Evolutionary conservation across 2,113 vertebrate species (phyloP).

Genomic region (Aegithalos caudatus): DNA sequence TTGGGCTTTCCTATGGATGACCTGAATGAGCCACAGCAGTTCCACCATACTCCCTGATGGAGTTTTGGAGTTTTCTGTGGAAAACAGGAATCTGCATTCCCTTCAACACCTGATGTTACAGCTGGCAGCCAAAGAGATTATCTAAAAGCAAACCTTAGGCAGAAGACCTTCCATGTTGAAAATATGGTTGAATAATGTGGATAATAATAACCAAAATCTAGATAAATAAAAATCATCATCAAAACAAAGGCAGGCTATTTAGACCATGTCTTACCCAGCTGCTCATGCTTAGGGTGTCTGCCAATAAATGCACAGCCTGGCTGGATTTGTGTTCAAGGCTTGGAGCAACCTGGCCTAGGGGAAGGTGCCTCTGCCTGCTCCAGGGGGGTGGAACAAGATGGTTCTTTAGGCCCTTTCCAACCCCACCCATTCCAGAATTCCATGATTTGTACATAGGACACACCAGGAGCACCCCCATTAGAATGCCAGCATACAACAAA

Average conservation of each 20-base stretch:
- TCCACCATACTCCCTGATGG: background rate
- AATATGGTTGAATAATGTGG: fast-evolving
- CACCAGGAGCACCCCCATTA: background rate
- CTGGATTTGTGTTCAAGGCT: background rate
- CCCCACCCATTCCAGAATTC: background rate
- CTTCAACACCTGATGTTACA: background rate
- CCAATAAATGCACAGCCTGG: background rate
- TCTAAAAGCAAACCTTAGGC: background rate
- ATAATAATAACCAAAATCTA: background rate
- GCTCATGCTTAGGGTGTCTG: background rate
- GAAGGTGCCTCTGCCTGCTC: background rate
- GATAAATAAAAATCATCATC: background rate
- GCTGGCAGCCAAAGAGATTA: background rate
- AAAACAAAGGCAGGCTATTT: background rate
- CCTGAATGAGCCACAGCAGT: background rate
- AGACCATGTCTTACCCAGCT: fast-evolving
- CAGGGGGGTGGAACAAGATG: background rate
- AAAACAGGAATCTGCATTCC: background rate
- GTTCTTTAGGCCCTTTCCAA: background rate
- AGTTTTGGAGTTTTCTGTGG: background rate
- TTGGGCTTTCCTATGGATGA: background rate
- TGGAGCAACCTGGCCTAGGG: no score
- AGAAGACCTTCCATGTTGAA: background rate
- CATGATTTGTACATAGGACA: background rate
- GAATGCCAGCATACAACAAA: background rate